phyloP scores from a whole-genome alignment of 2,113 vertebrate species.

The Indicator maculatus region DNA sequence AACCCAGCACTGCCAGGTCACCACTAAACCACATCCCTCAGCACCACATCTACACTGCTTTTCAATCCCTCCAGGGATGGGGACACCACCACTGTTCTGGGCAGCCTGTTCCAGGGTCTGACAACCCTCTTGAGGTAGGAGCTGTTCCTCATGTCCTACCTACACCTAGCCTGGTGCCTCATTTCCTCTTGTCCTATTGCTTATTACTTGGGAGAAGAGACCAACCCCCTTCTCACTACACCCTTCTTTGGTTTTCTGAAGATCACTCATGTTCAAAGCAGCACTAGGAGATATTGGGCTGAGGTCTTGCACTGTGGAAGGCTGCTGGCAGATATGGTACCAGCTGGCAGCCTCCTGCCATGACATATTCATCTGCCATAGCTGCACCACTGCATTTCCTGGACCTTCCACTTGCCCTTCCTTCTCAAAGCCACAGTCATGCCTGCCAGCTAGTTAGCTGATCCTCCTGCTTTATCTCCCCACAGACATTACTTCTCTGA shows the following conservation, averaged over 20 bases:
- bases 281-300: not conserved
- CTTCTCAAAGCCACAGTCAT: not conserved
- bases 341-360: no score
- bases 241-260: no score
- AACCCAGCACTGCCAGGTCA: not conserved
- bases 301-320: not conserved
- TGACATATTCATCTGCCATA: not conserved
- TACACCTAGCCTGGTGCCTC: no score
- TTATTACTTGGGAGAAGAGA: no score
- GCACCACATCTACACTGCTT: no score
- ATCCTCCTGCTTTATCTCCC: not conserved
- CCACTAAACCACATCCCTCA: not conserved
- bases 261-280: not conserved
- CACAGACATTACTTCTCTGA: not conserved
- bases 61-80: no score
- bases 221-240: no score
- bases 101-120: no score
- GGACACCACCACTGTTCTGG: no score
- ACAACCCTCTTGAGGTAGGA: no score
- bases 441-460: not conserved
- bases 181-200: no score
- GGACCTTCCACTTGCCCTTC: accelerated
- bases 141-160: no score
- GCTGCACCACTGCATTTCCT: not conserved
- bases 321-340: not conserved